Evolutionary conservation across 2,113 vertebrate species (phyloP), one percentile per base, ranked within the genome.

Genomic region (Sciurus niger): DNA sequence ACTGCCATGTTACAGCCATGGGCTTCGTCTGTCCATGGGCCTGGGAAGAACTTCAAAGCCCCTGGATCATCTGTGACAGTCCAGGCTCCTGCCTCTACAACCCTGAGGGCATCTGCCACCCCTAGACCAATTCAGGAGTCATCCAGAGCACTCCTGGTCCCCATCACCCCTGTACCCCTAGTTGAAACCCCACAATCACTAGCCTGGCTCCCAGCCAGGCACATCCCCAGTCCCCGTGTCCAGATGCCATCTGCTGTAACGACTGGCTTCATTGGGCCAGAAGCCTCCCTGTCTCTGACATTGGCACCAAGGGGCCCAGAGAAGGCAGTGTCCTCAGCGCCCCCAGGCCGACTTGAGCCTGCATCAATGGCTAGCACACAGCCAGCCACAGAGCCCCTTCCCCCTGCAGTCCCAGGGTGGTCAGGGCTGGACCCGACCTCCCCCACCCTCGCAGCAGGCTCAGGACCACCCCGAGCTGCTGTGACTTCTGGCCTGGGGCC

Each of bases 331-430:
- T 51, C 82, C 68, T 58, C 67, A 76, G 87, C 6, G 10, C 6
- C 58, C 46, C 67, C 3, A 48, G 63, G 77, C 22, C n/a, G 2
- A 25, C 20, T 25, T 65, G 34, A 0, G 6, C 30, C 22, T 46
- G 30, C 32, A 4, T 43, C 8, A 0, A 43, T 40, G 24, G 25
- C 40, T 34, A 72, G 90, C 76, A 51, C 0, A 0, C 0, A 11
- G n/a, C 46, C 77, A 14, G 51, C 20, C 14, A 58, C 68, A 51
- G 53, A 78, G 37, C 11, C 22, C 18, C 68, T 53, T 74, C 20
- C 40, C 12, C 14, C 43, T 28, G 32, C 6, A 73, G 53, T 60
- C 30, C 24, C 43, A 30, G 53, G 12, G 16, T 11, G 1, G 65
- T 30, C 80, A 32, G 60, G 34, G 28, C 53, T n/a, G 80, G 43